phyloP scores from a whole-genome alignment of 2,113 vertebrate species.

The Malurus cyaneus region DNA sequence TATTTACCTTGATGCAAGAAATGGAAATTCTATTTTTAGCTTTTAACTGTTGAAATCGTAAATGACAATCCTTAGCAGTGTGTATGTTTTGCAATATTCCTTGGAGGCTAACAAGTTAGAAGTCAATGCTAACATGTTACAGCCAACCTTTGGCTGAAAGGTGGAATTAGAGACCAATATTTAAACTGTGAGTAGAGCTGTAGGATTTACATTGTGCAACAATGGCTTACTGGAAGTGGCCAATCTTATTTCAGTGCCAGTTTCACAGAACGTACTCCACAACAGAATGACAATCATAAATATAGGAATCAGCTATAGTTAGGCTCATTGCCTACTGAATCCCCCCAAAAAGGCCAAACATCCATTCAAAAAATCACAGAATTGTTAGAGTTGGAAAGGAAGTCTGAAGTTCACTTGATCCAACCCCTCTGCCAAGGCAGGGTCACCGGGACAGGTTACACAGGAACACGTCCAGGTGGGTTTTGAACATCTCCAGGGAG shows the following conservation, averaged over 20 bases:
- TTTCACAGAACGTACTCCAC: neutral
- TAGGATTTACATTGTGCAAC: neutral
- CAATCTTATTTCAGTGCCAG: neutral
- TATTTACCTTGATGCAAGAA: neutral
- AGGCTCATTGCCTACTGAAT: neutral
- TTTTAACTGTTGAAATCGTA: neutral
- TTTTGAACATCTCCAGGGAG: neutral
- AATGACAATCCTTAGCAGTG: neutral
- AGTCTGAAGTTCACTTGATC: neutral
- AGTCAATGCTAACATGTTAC: slow-evolving; percentile 11
- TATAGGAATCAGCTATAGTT: neutral
- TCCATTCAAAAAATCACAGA: neutral
- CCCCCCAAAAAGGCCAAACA: neutral
- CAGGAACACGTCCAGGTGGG: neutral
- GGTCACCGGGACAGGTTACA: neutral
- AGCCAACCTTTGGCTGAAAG: slow-evolving; percentile 23
- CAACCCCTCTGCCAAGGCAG: neutral
- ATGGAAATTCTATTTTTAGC: neutral
- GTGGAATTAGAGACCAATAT: slow-evolving; percentile 16
- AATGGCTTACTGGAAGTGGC: neutral
- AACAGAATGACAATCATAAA: neutral
- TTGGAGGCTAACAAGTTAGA: slow-evolving; percentile 5
- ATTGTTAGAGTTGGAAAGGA: neutral
- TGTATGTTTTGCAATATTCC: neutral
- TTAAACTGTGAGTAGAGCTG: slow-evolving; percentile 10